Evolutionary conservation across 2,113 vertebrate genomes (phyloP).

Genomic region (Syngnathus typhle): DNA sequence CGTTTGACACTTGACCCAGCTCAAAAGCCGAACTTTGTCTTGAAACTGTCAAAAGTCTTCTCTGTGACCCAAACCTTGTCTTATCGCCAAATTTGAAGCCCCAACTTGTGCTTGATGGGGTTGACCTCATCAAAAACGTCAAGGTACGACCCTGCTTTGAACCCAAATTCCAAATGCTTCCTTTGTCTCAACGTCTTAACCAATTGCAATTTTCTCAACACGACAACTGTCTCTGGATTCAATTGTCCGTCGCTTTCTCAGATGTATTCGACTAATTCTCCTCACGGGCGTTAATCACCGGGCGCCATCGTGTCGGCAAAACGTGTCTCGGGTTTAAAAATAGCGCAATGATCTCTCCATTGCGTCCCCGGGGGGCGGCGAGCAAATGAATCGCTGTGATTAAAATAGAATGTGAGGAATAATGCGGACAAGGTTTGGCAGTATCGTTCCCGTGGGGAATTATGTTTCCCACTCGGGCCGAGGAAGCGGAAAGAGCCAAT

Average conservation of each 20-base stretch:
- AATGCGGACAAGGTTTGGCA: background rate
- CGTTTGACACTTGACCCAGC: no score
- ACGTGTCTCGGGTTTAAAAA: background rate
- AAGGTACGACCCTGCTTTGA: no score
- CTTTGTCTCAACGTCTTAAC: background rate
- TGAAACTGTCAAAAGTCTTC: no score
- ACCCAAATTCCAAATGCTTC: no score
- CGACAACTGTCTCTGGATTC: background rate
- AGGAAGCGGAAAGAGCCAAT: background rate
- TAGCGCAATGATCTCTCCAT: background rate
- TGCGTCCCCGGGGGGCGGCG: background rate
- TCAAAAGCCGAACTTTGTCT: no score
- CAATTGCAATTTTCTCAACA: background rate
- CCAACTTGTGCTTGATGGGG: no score
- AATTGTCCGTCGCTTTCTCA: background rate
- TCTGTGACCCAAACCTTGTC: no score
- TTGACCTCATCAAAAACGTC: no score
- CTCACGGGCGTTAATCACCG: background rate
- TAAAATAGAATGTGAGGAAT: background rate
- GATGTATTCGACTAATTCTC: background rate
- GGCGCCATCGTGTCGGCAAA: background rate
- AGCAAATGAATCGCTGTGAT: slow-evolving; percentile 5
- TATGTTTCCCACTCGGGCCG: background rate
- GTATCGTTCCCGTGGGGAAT: background rate
- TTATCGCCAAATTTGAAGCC: no score